These are phyloP conservation scores for Serranus cabrilla DNA, from an alignment of 2,797 vertebrate genomes.

Conservation along the genomic window DNA sequence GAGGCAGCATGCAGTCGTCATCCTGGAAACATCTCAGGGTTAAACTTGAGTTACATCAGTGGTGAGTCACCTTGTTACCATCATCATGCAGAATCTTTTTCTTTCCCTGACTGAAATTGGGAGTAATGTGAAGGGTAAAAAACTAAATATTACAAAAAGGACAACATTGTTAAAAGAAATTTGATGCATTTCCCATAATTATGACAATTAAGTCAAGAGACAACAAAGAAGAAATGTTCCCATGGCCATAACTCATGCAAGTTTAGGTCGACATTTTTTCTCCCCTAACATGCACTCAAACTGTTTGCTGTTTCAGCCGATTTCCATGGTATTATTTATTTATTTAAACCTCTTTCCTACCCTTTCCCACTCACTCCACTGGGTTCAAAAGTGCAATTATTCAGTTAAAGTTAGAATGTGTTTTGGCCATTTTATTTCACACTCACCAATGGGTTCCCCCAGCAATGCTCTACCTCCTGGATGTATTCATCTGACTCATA, in stretches of 20 bases:
- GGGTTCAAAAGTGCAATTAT: conserved; percentile 9
- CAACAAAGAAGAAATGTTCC: conserved; percentile 56
- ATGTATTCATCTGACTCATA: background rate
- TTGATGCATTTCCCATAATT: conserved; percentile 16
- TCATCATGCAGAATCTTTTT: background rate
- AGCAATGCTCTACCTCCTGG: background rate
- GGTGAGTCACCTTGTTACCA: background rate
- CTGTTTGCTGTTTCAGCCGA: conserved; percentile 44
- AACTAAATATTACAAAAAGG: conserved; percentile 3
- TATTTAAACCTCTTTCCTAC: conserved; percentile 14
- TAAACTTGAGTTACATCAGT: background rate
- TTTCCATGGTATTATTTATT: conserved; percentile 32
- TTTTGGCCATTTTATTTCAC: background rate
- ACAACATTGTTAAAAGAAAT: conserved; percentile 4
- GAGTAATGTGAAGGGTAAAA: conserved; percentile 2
- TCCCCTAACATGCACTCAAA: conserved; percentile 43
- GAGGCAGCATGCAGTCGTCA: background rate
- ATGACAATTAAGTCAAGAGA: conserved; percentile 24
- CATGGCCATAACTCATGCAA: conserved; percentile 48
- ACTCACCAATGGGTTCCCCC: background rate
- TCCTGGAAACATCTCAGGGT: background rate
- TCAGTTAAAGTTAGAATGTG: background rate
- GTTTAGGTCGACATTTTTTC: conserved; percentile 35
- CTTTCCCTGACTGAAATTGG: background rate
- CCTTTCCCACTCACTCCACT: background rate